These are phyloP conservation scores for Crotalus adamanteus DNA, from an alignment of 2,797 vertebrate species.

Conservation along the genomic window DNA sequence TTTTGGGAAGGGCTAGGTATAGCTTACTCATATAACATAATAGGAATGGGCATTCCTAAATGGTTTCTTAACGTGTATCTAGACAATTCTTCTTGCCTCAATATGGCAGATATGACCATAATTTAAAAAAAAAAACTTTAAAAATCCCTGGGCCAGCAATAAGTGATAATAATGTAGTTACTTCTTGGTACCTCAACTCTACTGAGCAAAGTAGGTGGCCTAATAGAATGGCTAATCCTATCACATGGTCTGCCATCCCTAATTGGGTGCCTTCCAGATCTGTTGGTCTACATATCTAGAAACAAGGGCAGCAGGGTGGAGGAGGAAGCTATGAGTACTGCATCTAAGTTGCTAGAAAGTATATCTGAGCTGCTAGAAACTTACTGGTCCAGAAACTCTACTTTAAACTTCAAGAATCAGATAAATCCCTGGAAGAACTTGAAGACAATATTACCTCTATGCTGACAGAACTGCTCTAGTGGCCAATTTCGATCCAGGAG, in stretches of 20 bases:
- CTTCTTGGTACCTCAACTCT: not conserved
- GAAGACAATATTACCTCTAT: not conserved
- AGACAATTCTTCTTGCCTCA: constrained; percentile 9
- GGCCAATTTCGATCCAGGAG: not conserved
- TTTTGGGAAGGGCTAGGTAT: constrained; percentile 53
- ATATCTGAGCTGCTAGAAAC: not conserved
- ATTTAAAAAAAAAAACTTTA: not conserved
- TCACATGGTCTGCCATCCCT: not conserved
- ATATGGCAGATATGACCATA: not conserved
- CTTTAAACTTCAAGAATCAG: not conserved
- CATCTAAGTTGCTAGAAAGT: not conserved
- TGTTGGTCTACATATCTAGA: not conserved
- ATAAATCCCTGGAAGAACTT: not conserved
- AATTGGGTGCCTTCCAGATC: not conserved
- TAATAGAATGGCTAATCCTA: not conserved
- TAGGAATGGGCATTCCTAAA: constrained; percentile 38
- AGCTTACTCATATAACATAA: constrained; percentile 39
- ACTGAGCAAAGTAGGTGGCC: not conserved
- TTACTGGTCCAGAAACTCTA: not conserved
- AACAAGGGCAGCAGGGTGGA: constrained; percentile 30
- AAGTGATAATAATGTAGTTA: not conserved
- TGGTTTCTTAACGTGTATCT: constrained; percentile 29
- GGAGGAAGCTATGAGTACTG: not conserved
- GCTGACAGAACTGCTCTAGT: not conserved
- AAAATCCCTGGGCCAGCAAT: not conserved